Evolutionary conservation across 2,113 vertebrate species (phyloP).

Genomic region (Eclectus roratus): DNA sequence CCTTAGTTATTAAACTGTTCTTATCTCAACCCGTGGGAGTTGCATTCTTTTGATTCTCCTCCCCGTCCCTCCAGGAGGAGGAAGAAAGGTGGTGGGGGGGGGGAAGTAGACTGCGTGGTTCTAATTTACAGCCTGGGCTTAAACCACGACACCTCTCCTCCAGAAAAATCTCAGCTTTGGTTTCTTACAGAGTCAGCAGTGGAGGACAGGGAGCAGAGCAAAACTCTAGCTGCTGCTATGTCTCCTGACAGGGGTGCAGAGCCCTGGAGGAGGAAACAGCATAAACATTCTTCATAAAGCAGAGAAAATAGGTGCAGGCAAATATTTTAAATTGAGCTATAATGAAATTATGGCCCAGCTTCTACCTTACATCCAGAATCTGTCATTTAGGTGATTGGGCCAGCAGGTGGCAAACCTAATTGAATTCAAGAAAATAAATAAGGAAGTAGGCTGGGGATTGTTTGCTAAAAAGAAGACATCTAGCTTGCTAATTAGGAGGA

Average conservation of each 20-base stretch:
- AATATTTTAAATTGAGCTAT: slow-evolving; percentile 42
- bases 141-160: not conserved
- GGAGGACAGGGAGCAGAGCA: not conserved
- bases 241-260: not conserved
- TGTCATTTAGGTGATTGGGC: slow-evolving; percentile 62
- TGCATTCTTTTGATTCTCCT: too few relatives aligned
- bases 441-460: slow-evolving; percentile 49
- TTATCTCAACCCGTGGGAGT: too few relatives aligned
- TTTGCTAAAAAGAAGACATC: slow-evolving; percentile 52
- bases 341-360: slow-evolving; percentile 53
- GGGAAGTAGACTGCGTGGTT: too few relatives aligned
- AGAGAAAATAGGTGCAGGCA: slow-evolving; percentile 28
- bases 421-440: slow-evolving; percentile 57
- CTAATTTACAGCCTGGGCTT: too few relatives aligned
- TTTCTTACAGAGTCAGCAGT: not conserved
- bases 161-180: not conserved
- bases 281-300: not conserved
- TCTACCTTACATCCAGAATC: slow-evolving; percentile 54
- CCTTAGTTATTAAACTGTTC: too few relatives aligned
- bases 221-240: not conserved
- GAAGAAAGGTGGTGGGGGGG: too few relatives aligned
- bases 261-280: not conserved
- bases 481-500: slow-evolving; percentile 54
- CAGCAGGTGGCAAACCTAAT: slow-evolving; percentile 64
- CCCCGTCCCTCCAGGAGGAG: too few relatives aligned